phyloP scores from a whole-genome alignment of 2,888 invertebrate species.

The Molorchus minor region DNA sequence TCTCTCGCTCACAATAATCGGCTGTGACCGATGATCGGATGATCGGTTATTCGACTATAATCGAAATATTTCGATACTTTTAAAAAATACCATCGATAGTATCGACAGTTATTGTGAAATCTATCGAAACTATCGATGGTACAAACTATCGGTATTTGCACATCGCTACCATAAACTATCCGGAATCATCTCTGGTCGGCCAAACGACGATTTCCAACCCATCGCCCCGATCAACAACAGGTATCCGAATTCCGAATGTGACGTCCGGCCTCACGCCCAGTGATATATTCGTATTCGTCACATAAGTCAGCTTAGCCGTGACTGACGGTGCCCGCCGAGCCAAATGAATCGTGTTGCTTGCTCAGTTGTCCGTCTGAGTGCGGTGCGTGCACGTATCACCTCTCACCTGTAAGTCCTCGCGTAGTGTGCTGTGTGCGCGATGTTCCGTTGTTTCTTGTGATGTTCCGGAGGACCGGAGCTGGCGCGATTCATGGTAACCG shows the following conservation, averaged over 20 bases:
- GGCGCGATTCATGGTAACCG: constrained; percentile 30
- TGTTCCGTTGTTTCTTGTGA: constrained; percentile 30
- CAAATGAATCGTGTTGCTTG: constrained; percentile 55
- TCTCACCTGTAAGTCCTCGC: constrained; percentile 32
- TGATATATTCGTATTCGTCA: constrained; percentile 60
- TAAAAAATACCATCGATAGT: too few relatives aligned
- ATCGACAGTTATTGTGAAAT: too few relatives aligned
- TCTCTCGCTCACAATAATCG: too few relatives aligned
- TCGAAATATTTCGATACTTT: too few relatives aligned
- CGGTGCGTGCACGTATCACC: constrained; percentile 47
- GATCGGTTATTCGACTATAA: too few relatives aligned
- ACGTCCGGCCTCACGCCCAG: constrained; percentile 45
- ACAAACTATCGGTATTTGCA: too few relatives aligned
- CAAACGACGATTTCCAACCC: not conserved
- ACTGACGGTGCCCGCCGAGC: constrained; percentile 46
- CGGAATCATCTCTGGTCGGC: too few relatives aligned
- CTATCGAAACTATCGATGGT: too few relatives aligned
- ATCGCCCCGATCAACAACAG: not conserved
- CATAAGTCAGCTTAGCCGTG: constrained; percentile 50
- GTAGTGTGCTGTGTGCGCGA: constrained; percentile 19
- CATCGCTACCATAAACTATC: too few relatives aligned
- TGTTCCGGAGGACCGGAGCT: constrained; percentile 27
- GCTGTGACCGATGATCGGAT: too few relatives aligned
- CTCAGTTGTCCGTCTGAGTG: constrained; percentile 55
- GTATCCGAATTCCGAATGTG: constrained; percentile 25